Base-by-base conservation (phyloP, 2,113 vertebrate species). In the Apaloderma vittatum region DNA sequence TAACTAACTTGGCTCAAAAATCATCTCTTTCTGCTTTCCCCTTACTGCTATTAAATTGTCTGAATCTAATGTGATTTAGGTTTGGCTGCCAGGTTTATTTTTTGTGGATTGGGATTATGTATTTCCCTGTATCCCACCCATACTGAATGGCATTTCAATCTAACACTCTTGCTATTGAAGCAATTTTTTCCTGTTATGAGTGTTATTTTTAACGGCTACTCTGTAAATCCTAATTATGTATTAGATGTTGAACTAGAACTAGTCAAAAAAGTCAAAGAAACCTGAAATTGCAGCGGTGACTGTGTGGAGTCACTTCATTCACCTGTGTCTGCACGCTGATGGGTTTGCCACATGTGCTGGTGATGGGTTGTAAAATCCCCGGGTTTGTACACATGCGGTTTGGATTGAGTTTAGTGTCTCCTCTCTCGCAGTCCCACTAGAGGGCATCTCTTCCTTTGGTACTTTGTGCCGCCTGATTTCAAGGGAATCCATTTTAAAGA, bases 121-220 rank as follows among this genome's bases (percentile, higher is more conserved):
- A 24, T 74, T 68, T 73, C 57, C 59, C 10, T 55, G 10, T 70
- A 36, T 71, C 71, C 45, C 55, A 74, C 59, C 51, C 72, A 62
- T 76, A 59, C 32, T 40, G 45, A 86, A 55, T 63, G 65, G 5
- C 26, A 36, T 84, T 93, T 93, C 48, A 61, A 45, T 20, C 67
- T 49, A 61, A 70, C 48, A 67, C 45, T n/a, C 67, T 88, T 72
- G 51, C 34, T 93, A 40, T 67, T 19, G 15, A 90, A 77, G 17
- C 1, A 3, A 45, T 68, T 5, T 9, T 68, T 95, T 92, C 81
- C 78, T 92, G 37, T 45, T n/a, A 11, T 3, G 32, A 74, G 30
- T 62, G 40, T 84, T 86, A 77, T 65, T 92, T 94, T 93, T 75
- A 95, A 86, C 79, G 93, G 68, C 61, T 92, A 21, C 51, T 78